Conservation (phyloP, 2,888 invertebrate species). For the Neoaliturus tenellus region DNA sequence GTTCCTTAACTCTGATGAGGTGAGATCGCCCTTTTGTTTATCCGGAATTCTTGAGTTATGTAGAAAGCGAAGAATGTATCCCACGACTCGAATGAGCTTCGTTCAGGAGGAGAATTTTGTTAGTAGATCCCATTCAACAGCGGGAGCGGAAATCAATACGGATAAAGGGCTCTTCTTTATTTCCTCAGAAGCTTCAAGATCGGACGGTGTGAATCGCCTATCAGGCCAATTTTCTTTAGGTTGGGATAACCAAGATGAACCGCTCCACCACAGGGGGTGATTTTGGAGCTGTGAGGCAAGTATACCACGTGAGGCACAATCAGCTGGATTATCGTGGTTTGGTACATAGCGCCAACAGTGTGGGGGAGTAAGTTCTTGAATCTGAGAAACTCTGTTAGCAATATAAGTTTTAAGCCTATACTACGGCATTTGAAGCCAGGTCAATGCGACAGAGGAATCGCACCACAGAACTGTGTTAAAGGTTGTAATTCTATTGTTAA, state of each 20-base stretch:
- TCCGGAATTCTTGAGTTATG: not conserved
- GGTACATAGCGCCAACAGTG: conserved; percentile 66
- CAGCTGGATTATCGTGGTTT: conserved; percentile 67
- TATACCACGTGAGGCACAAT: conserved; percentile 68
- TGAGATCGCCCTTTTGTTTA: not conserved
- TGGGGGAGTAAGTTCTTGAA: conserved; percentile 64
- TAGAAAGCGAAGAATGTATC: not conserved
- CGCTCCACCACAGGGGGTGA: conserved; percentile 65
- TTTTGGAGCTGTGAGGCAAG: conserved; percentile 56
- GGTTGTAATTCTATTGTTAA: conserved; percentile 60
- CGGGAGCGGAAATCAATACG: not conserved
- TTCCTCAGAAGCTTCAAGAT: not conserved
- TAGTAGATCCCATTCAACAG: not conserved
- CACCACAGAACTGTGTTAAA: conserved; percentile 53
- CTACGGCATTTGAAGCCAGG: conserved; percentile 64
- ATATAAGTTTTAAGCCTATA: conserved; percentile 63
- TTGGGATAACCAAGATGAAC: conserved; percentile 62
- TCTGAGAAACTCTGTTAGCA: conserved; percentile 68
- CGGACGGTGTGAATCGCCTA: not conserved
- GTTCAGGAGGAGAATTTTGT: not conserved
- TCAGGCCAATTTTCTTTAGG: conserved; percentile 47
- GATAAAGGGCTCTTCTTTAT: not conserved
- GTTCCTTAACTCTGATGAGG: not conserved
- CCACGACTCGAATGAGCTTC: not conserved
- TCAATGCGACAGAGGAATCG: conserved; percentile 64